Evolutionary conservation across 2,888 invertebrate species (phyloP).

Genomic region (Drosophila tripunctata): DNA sequence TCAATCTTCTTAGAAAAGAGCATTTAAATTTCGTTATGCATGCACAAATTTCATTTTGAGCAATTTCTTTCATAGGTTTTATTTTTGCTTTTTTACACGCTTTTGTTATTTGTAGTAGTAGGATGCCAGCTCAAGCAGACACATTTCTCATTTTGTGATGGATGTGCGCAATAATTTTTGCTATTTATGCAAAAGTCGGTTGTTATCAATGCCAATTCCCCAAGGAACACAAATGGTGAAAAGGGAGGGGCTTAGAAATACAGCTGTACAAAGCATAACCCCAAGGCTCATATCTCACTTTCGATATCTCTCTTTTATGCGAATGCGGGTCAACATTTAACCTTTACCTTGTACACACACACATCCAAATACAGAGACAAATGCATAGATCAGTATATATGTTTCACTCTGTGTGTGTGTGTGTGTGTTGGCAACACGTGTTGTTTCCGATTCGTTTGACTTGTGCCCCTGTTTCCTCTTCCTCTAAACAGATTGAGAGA

Average conservation of each 20-base stretch:
- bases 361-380: conserved; percentile 29
- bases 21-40: conserved; percentile 13
- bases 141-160: conserved; percentile 74
- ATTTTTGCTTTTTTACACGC: conserved; percentile 1
- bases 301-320: conserved; percentile 43
- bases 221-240: background rate
- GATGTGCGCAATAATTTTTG: conserved; percentile 77
- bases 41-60: conserved; percentile 1
- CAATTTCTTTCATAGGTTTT: conserved; percentile 24
- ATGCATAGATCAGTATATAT: conserved; percentile 57
- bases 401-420: background rate
- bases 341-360: conserved; percentile 70
- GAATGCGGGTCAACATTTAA: conserved; percentile 75
- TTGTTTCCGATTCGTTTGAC: conserved; percentile 61
- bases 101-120: conserved; percentile 23
- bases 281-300: conserved; percentile 32
- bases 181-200: conserved; percentile 75
- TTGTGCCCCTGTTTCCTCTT: background rate
- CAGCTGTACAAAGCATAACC: conserved; percentile 1
- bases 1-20: background rate
- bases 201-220: conserved; percentile 56
- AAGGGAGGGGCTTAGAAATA: background rate
- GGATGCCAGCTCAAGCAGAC: conserved; percentile 61
- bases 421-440: conserved; percentile 63
- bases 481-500: background rate